Conservation (phyloP, 2,113 vertebrate genomes). For the Machaerirhynchus nigripectus region DNA sequence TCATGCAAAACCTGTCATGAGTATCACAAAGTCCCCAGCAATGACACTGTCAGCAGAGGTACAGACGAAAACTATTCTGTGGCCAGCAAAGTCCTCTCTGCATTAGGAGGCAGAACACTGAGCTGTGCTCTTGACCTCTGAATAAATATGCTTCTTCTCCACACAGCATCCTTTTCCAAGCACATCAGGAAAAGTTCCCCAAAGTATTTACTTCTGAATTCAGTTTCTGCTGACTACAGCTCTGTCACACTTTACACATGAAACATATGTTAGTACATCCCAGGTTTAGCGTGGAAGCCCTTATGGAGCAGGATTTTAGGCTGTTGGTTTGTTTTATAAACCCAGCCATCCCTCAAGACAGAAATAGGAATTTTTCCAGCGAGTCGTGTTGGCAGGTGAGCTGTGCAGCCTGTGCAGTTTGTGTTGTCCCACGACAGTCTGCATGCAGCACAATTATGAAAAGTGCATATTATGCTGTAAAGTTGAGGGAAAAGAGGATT, state of each 20-base stretch:
- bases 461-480: not conserved
- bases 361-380: not conserved
- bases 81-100: not conserved
- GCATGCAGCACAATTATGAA: not conserved
- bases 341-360: not conserved
- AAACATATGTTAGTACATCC: conserved; percentile 54
- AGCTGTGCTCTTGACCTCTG: not conserved
- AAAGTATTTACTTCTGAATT: conserved; percentile 52
- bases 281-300: not conserved
- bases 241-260: conserved; percentile 36
- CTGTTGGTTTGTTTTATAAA: not conserved
- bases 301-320: not conserved
- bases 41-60: not conserved
- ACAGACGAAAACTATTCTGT: not conserved
- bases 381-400: not conserved
- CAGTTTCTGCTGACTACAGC: conserved; percentile 39
- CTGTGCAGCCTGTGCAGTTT: not conserved
- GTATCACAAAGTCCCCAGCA: not conserved
- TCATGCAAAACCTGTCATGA: not conserved
- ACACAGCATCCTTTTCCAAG: not conserved
- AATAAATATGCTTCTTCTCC: conserved; percentile 21
- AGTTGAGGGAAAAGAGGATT: not conserved
- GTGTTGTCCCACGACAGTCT: not conserved
- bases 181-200: conserved; percentile 52
- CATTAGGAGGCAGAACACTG: not conserved